Base-by-base conservation (phyloP, 2,888 invertebrate genomes). In the Limenitis camilla region DNA sequence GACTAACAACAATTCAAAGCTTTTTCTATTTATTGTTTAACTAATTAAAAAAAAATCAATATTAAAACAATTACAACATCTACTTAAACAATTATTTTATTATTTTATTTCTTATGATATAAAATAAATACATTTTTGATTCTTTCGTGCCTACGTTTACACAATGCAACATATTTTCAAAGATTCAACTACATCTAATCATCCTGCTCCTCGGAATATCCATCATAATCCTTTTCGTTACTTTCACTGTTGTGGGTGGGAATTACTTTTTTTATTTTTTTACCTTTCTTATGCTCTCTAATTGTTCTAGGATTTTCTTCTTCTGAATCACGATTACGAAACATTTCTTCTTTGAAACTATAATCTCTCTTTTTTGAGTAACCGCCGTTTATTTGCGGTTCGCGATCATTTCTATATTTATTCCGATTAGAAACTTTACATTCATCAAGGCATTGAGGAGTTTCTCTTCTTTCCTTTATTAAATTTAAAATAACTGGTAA, bases 401-500 rank as follows among this genome's bases (percentile, higher is more conserved):
- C 47, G 11, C 31, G 39, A 30, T 45, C 10, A 11, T 53, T 42
- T 7, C 42, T 44, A 6, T 40, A 36, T 42, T 60, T 56, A n/a
- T 52, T 58, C n/a, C 53, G 57, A 42, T 56, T 54, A 28, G 56
- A 47, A 40, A 58, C 58, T 5, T 59, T 60, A 49, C 66, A 68
- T 5, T 40, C 43, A 4, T 56, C 53, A 33, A 56, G 57, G 42
- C 70, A 68, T 0, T 65, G 65, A 53, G 77, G 76, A 2, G 45
- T 42, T 19, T 53, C 54, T 52, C 65, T 72, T 53, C 68, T 77
- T 31, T 86, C 85, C 57, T 74, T 77, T 28, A 86, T 45, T 41
- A 85, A 61, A 55, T 76, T 75, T 8, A 84, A 61, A 58, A 86
- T 68, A n/a, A 85, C 62, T 1, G 86, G 84, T 2, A 85, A 64